Percentiles rank a stretch among this genome's conserved stretches.
These are phyloP conservation scores for Berghia stephanieae DNA, from an alignment of 1,140 invertebrate genomes.

Conservation along the genomic window DNA sequence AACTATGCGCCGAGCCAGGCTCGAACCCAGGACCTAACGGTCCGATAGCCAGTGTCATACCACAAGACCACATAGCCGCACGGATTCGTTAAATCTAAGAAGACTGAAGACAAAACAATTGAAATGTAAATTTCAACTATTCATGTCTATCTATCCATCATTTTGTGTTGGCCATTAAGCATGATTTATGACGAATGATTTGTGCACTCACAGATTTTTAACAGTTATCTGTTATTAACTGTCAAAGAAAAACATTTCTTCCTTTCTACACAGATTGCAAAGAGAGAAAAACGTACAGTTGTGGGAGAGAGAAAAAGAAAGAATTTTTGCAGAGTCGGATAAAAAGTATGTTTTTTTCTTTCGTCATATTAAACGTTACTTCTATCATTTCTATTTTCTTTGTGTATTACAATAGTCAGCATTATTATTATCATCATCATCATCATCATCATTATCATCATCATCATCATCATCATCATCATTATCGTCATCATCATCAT, in stretches of 20 bases:
- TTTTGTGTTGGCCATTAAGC: background rate
- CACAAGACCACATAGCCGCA: too few species aligned
- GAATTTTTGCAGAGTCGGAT: constrained; percentile 33
- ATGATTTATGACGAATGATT: background rate
- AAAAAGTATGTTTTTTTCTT: constrained; percentile 27
- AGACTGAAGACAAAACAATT: too few species aligned
- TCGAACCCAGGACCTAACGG: too few species aligned
- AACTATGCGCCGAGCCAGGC: too few species aligned
- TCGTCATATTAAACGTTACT: background rate
- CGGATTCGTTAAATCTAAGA: too few species aligned
- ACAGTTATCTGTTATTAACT: background rate
- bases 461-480: too few species aligned
- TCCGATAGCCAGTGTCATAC: too few species aligned
- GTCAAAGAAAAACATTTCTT: background rate
- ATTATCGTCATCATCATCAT: too few species aligned
- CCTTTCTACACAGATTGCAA: constrained; percentile 33
- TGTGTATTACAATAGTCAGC: background rate
- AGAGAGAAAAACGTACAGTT: constrained; percentile 41
- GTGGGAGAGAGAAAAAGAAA: constrained; percentile 41
- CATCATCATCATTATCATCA: too few species aligned
- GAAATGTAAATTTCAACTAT: too few species aligned
- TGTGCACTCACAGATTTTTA: background rate
- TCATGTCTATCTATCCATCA: background rate
- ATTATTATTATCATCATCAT: background rate
- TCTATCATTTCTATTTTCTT: background rate